phyloP scores from a whole-genome alignment of 2,113 vertebrate genomes.

The Asarcornis scutulata region DNA sequence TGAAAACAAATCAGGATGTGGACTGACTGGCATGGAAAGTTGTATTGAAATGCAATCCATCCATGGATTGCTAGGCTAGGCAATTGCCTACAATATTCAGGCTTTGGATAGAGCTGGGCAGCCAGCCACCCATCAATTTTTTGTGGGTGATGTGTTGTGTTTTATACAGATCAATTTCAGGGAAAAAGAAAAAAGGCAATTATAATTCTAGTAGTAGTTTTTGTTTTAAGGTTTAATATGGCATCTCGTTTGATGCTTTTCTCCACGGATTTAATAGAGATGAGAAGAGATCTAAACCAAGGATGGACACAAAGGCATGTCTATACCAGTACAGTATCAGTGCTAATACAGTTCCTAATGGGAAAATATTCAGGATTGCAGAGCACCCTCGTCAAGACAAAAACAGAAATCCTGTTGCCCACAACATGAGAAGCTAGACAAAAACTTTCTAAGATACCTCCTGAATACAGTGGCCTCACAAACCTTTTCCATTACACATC shows the following conservation, averaged over 20 bases:
- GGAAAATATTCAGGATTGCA: not conserved
- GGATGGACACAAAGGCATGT: not conserved
- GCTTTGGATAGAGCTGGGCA: not conserved
- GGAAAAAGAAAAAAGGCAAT: not conserved
- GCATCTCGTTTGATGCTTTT: not conserved
- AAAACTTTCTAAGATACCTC: slow-evolving; percentile 11
- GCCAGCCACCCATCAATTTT: not conserved
- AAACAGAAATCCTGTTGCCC: slow-evolving; percentile 11
- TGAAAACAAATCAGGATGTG: not conserved
- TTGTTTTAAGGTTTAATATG: not conserved
- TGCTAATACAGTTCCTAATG: not conserved
- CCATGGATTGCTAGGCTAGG: not conserved
- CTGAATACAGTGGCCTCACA: not conserved
- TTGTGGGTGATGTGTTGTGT: not conserved
- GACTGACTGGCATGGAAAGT: not conserved
- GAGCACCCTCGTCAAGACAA: not conserved
- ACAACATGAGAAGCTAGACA: not conserved
- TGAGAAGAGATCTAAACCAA: not conserved
- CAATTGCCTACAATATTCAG: not conserved
- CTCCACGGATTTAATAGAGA: not conserved
- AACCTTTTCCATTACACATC: not conserved
- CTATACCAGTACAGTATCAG: not conserved
- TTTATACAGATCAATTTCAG: not conserved
- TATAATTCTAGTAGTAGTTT: not conserved
- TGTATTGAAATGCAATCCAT: not conserved